phyloP scores from a whole-genome alignment of 1,140 invertebrate species.

The Trachelipus rathkii region DNA sequence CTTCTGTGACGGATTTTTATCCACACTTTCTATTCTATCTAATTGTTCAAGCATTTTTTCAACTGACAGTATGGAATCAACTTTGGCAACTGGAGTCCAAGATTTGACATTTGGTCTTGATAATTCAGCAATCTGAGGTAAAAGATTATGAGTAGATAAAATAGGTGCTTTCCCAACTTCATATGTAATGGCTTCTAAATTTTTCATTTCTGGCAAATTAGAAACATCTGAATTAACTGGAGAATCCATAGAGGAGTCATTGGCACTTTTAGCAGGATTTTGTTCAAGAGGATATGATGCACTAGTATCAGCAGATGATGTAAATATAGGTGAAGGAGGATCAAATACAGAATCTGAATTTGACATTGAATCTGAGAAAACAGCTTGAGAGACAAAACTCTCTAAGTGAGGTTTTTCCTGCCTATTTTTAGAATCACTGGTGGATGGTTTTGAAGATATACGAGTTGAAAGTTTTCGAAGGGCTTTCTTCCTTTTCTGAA shows the following conservation, averaged over 20 bases:
- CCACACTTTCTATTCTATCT: neutral
- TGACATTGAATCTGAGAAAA: conserved; percentile 46
- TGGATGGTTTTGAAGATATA: conserved; percentile 14
- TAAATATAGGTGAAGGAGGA: conserved; percentile 39
- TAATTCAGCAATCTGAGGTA: neutral
- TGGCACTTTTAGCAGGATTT: neutral
- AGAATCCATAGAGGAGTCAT: neutral
- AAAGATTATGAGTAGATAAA: neutral
- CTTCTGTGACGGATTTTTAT: neutral
- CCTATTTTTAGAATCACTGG: conserved; percentile 42
- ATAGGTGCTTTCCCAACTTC: neutral
- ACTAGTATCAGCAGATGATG: conserved; percentile 30
- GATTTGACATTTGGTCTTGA: neutral
- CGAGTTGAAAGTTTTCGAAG: neutral
- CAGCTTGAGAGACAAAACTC: conserved; percentile 27
- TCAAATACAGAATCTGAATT: conserved; percentile 25
- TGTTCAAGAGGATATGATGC: too few relatives aligned
- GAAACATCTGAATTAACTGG: neutral
- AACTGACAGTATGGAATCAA: neutral
- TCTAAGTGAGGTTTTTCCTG: conserved; percentile 41
- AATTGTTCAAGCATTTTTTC: neutral
- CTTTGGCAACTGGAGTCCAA: neutral
- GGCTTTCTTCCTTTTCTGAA: neutral
- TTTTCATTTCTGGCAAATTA: neutral
- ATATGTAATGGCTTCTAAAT: neutral